These are phyloP conservation scores for Xerus rutilus DNA, from an alignment of 2,797 vertebrate species.

Conservation along the genomic window DNA sequence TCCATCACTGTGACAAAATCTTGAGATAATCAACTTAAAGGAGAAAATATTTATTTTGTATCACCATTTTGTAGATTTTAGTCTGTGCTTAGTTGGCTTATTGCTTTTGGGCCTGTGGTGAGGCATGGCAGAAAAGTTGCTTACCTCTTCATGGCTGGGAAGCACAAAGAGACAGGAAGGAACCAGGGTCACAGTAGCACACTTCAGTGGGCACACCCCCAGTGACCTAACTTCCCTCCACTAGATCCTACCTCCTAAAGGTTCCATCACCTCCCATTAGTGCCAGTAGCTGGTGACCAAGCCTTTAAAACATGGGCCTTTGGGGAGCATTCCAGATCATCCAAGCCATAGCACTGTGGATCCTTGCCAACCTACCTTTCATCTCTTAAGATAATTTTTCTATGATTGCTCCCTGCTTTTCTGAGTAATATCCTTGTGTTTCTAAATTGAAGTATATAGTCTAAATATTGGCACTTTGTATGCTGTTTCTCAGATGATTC, in stretches of 20 bases:
- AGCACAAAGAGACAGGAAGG: background rate
- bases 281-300: too few relatives aligned
- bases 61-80: background rate
- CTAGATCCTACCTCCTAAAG: background rate
- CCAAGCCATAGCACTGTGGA: background rate
- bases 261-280: background rate
- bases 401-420: background rate
- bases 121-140: background rate
- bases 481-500: conserved; percentile 29
- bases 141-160: background rate
- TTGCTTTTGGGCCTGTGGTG: background rate
- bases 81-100: background rate
- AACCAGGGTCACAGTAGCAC: too few relatives aligned
- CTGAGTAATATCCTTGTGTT: background rate
- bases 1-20: too few relatives aligned
- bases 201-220: background rate
- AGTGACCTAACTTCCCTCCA: background rate
- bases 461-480: background rate
- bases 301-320: background rate
- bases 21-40: background rate
- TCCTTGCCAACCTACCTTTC: background rate
- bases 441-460: background rate
- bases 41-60: background rate
- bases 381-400: background rate
- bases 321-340: background rate